Conservation (phyloP, 2,888 invertebrate genomes). For the Alentia gelatinosa region DNA sequence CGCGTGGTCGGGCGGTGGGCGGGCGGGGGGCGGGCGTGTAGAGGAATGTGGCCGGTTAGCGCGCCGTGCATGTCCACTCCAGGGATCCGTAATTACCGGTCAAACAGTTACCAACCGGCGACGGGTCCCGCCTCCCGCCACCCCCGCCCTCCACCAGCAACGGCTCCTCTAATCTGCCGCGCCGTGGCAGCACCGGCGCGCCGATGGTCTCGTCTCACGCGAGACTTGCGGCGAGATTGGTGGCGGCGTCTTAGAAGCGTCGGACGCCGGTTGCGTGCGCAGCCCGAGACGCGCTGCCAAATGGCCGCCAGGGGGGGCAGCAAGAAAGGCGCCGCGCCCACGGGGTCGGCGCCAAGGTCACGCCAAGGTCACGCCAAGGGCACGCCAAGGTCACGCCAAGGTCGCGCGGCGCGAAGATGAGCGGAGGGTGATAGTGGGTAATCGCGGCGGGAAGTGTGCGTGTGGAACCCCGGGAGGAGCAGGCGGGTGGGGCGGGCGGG, state of each 20-base stretch:
- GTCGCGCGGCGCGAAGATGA: slow-evolving; percentile 1
- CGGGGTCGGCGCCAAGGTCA: neutral
- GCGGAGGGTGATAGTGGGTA: slow-evolving; percentile 15
- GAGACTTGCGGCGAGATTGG: neutral
- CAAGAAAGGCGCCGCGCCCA: slow-evolving; percentile 22
- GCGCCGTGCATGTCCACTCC: neutral
- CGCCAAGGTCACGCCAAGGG: neutral
- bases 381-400: slow-evolving; percentile 2
- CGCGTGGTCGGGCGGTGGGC: no score
- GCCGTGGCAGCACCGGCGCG: neutral
- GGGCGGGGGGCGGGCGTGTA: no score
- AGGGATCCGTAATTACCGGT: slow-evolving; percentile 22
- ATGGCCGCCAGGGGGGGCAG: slow-evolving; percentile 20
- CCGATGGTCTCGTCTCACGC: slow-evolving; percentile 12
- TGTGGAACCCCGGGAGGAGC: neutral
- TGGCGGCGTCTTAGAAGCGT: slow-evolving; percentile 24
- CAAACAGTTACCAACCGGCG: slow-evolving; percentile 36
- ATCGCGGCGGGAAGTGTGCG: neutral
- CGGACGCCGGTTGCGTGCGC: slow-evolving; percentile 27
- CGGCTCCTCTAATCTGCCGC: slow-evolving; percentile 13
- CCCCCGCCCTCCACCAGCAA: neutral
- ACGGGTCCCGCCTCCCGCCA: neutral
- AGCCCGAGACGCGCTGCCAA: neutral
- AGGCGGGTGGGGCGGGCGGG: neutral
- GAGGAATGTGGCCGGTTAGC: slow-evolving; percentile 30